Evolutionary conservation across 30 jellyfish, hydroid and myxozoan genomes (phyloP), one percentile per base, ranked within the genome.

Genomic region (Rhopilema esculentum): DNA sequence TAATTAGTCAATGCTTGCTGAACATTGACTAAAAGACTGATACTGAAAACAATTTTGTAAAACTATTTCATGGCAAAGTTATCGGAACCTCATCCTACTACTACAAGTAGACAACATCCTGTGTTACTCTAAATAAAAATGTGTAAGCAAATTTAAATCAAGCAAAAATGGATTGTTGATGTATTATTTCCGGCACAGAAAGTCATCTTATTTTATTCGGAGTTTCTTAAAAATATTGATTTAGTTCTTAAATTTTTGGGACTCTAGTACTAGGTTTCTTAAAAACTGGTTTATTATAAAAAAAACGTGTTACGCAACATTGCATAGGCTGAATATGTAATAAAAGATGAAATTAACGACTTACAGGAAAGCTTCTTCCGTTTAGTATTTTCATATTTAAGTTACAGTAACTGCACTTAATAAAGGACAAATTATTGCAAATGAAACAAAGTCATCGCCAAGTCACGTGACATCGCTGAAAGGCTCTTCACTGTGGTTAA

Each of bases 391-490:
- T n/a, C 12, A 12, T 7, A n/a, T n/a, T 28, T 63, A 2, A 2
- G 6, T 63, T 63, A 18, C 72, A 67, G 78, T 4, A 8, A 17
- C 50, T 73, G 2, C 69, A 12, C 31, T 28, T 27, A 51, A 16
- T 49, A 27, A 22, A 26, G 63, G 31, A 25, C 27, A 4, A 49
- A 27, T 77, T 49, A 0, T 21, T 24, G 72, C 82, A 66, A 83
- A 49, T 27, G 86, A 83, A 63, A 77, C 80, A 19, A n/a, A 48
- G 28, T 83, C 92, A 52, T 83, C 92, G 57, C 92, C 92, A 27
- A 72, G 86, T 26, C 77, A 62, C 33, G 27, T 83, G 23, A 83
- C 80, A 29, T 71, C 72, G 8, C n/a, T 0, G 22, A 83, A 57
- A 52, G 73, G 66, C 28, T 83, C 92, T 49, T 33, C 92, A 0